phyloP scores from a whole-genome alignment of 2,888 invertebrate species.

The Ornithoptera alexandrae region DNA sequence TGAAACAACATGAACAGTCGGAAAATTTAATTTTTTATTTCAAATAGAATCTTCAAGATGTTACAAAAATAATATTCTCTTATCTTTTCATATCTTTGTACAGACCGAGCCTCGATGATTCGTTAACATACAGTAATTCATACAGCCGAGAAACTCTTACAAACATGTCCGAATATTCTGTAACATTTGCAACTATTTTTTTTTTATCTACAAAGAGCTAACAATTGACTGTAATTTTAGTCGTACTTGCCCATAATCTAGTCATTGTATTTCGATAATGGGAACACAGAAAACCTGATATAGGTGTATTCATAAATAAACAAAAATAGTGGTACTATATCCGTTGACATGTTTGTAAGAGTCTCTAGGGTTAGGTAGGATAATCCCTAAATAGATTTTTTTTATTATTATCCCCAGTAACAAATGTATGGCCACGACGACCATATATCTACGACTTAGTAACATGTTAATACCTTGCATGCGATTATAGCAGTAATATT shows the following conservation, averaged over 20 bases:
- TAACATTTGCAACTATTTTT: too few relatives aligned
- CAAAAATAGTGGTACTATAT: too few relatives aligned
- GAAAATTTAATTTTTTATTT: slow-evolving; percentile 33
- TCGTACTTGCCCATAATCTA: too few relatives aligned
- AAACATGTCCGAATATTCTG: not conserved
- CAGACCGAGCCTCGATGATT: slow-evolving; percentile 46
- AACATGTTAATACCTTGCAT: slow-evolving; percentile 9
- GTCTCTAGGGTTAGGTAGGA: not conserved
- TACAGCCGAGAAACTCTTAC: slow-evolving; percentile 3
- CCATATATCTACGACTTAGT: slow-evolving; percentile 16
- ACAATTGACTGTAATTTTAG: too few relatives aligned
- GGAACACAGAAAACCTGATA: too few relatives aligned
- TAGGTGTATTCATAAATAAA: too few relatives aligned
- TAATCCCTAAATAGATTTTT: not conserved
- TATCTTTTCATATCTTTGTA: slow-evolving; percentile 46
- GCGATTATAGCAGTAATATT: slow-evolving; percentile 16
- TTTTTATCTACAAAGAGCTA: too few relatives aligned
- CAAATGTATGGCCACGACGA: slow-evolving; percentile 6
- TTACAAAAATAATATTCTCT: slow-evolving; percentile 56
- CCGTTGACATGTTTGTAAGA: too few relatives aligned
- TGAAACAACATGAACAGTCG: slow-evolving; percentile 32
- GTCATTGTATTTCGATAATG: too few relatives aligned
- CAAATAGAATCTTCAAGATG: slow-evolving; percentile 39
- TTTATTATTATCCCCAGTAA: not conserved
- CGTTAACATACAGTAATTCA: slow-evolving; percentile 3